phyloP scores from a whole-genome alignment of 2,888 invertebrate species.

The Archips xylosteana region DNA sequence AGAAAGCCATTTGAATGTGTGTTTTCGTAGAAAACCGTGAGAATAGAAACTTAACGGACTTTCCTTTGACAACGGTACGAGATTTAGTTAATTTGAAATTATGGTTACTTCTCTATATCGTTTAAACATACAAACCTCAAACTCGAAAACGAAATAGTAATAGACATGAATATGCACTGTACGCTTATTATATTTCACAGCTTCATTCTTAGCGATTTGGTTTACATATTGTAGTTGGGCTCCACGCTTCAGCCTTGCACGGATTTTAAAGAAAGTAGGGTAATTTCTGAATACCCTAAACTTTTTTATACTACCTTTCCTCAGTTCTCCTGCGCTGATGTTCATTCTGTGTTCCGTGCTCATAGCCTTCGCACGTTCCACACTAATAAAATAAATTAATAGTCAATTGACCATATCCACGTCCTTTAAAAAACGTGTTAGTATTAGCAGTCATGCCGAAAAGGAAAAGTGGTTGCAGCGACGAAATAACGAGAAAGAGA shows the following conservation, averaged over 20 bases:
- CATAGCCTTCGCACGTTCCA: constrained; percentile 4
- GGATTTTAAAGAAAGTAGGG: neutral
- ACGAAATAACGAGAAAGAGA: neutral
- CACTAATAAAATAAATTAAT: neutral
- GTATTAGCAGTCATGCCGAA: neutral
- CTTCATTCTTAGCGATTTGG: constrained; percentile 89
- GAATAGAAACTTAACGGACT: too few relatives aligned
- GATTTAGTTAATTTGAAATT: too few relatives aligned
- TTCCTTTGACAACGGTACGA: too few relatives aligned
- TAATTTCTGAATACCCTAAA: neutral
- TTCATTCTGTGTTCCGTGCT: constrained; percentile 2
- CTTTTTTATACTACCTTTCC: neutral
- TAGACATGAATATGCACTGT: too few relatives aligned
- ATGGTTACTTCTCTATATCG: too few relatives aligned
- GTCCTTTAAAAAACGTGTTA: neutral
- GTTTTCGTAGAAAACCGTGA: too few relatives aligned
- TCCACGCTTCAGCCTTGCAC: neutral
- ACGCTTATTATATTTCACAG: neutral
- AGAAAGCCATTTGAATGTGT: too few relatives aligned
- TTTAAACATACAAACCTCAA: too few relatives aligned
- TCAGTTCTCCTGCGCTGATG: neutral
- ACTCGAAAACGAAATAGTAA: too few relatives aligned
- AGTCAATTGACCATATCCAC: neutral
- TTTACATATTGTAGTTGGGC: constrained; percentile 91
- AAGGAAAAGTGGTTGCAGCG: neutral